Evolutionary conservation across 2,113 vertebrate genomes (phyloP), one percentile per base, ranked within the genome.

Genomic region (Pagrus major): DNA sequence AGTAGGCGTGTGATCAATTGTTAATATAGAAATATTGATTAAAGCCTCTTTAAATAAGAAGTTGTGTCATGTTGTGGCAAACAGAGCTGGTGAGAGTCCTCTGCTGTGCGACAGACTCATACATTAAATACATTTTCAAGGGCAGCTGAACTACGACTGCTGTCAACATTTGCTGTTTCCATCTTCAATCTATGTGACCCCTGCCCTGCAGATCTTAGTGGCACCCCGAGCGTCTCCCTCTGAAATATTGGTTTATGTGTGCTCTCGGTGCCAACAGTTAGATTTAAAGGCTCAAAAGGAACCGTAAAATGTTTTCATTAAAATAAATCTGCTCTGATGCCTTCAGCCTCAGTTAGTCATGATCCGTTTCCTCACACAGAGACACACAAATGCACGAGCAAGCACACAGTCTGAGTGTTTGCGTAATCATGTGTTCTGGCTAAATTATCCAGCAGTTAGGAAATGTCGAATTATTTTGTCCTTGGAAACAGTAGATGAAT

Each of bases 391-490:
- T 6, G 8, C 65, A 21, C 29, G 60, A 37, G 54, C 29, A 37
- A 20, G 42, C 56, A 35, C 46, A 56, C 76, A 37, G 8, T 80
- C 37, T 20, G 41, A 39, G 41, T 42, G 18, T 71, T 20, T 63
- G 52, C 37, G 37, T 76, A 81, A 77, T 85, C 33, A 65, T 1
- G 41, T 61, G 72, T 86, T 81, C 75, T 52, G 25, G 61, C 12
- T 67, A 76, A 78, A 80, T 81, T 37, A 73, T 83, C 39, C 4
- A 20, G 44, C 79, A 65, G 37, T 71, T 33, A n/a, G 49, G 23
- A 59, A 70, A 71, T 54, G 37, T 27, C n/a, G 15, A 83, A 71
- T 33, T 58, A 52, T 64, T 78, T 76, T 81, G 64, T 87, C 65
- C 70, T 81, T 66, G 46, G 52, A 80, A 85, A 76, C n/a, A 20